Evolutionary conservation across 2,888 invertebrate genomes (phyloP), one percentile per base, ranked within the genome.

Genomic region (Phyto melanocephala): DNA sequence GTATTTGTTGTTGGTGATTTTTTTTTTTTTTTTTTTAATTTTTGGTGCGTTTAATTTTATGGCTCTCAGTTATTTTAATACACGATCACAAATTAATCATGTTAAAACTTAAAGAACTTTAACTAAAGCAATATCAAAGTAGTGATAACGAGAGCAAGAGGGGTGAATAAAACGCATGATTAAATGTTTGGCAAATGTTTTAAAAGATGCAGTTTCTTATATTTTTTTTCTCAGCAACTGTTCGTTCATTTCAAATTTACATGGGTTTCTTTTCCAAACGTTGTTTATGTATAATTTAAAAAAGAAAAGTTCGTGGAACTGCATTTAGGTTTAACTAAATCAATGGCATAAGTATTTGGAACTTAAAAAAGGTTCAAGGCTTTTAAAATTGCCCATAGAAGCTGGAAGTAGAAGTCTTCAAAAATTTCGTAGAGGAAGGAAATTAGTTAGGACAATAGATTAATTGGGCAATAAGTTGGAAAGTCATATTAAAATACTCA

Each of bases 81-180:
- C 82, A 82, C 82, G 82, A 82, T 82, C 79, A 79, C 82, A 82
- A 82, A 82, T 82, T 82, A 82, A 82, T 82, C 82, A 82, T 79
- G 82, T 79, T 82, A 71, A 71, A 82, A 75, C 52, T 79, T 52
- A 60, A 75, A 75, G 75, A 78, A 71, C 58, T 75, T 56, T 35
- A 56, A 42, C 40, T 45, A 13, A 10, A 13, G 42, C 28, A 24
- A 45, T 0, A 13, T 35, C 3, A 10, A 37, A 17, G 13, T 22
- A n/a, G 22, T 13, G 11, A n/a, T 11, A 17, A 60, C 20, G 37
- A 40, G 15, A 6, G 17, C 20, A 17, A 35, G 52, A 40, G 60
- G n/a, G 35, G 22, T 1, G 35, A 24, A 54, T 20, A 74, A 54
- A 71, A 79, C 67, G 52, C 79, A 79, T 79, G 79, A 74, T 79